Base-by-base conservation (phyloP, 1,140 invertebrate species). In the Spodoptera litura region DNA sequence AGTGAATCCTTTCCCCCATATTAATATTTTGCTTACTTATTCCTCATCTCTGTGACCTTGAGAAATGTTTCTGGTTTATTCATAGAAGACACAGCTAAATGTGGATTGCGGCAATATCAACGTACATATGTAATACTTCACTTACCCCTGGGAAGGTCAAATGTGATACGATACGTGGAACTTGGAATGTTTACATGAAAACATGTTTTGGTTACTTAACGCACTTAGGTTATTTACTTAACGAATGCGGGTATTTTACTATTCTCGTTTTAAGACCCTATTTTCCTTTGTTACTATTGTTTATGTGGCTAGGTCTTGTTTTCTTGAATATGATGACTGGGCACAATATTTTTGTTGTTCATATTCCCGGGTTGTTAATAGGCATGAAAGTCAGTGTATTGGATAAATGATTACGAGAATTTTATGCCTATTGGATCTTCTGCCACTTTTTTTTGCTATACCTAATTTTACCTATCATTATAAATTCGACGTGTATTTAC, bases 161-260 rank as follows among this genome's bases (percentile, higher is more conserved):
- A 71, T 61, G 61, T n/a, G 61, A 49, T 74, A 58, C 55, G n/a
- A 61, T 62, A 62, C 59, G 27, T 64, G 58, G 4, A 76, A 76
- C 12, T 76, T 35, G n/a, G 49, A 64, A 52, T 64, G 44, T 76
- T 38, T 64, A 55, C 61, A 64, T 53, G 73, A 74, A 79, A 80
- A 79, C 78, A 75, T 80, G 81, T 82, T 82, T 82, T 78, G 81
- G 68, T 80, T 79, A 79, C 74, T 74, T 78, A 53, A 53, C 13
- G 49, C 56, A 74, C 71, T 74, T 59, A 61, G 74, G 51, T 64
- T 79, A 66, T 79, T 79, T 74, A 75, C 70, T 79, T 79, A 78
- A 58, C 49, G 20, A 49, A 64, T 78, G 58, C 64, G 73, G 73
- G 73, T 62, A 62, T 72, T 78, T 78, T 72, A 78, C 77, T 78